Base-by-base conservation (phyloP, 2,888 invertebrate species). In the Myopa tessellatipennis region DNA sequence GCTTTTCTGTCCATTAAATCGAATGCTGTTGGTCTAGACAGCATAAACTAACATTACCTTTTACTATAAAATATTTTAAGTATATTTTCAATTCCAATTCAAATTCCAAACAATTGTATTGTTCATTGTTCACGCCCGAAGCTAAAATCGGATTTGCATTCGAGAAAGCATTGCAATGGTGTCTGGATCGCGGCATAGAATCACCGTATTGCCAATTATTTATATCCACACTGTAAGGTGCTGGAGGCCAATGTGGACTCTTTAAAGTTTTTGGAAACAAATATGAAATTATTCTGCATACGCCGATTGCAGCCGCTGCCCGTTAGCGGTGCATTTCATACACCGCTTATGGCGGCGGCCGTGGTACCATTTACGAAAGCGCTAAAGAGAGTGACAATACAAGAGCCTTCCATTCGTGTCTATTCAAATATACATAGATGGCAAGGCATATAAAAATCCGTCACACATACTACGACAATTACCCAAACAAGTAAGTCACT, bases 291-390 rank as follows among this genome's bases (percentile, higher is more conserved):
- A 74, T 93, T 93, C 81, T 92, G 92, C 73, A 89, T 97, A 45
- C 90, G 90, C 34, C 91, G 91, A 80, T 88, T 93, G 5, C 93
- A 92, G 84, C 89, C 92, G 58, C 90, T 98, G 77, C 93, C 94
- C 34, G 97, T 96, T 1, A 93, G 93, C 81, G 98, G 97, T 68
- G 98, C 97, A 3, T 97, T 96, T 88, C 97, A 97, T 87, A 94
- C 95, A 1, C 90, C 91, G 1, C 89, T 97, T 4, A 96, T 97
- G 96, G 85, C 90, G 50, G 91, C 94, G 3, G 96, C 96, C 0
- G 90, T 92, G 60, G 90, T 90, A 78, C 92, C 93, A 4, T 92
- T 97, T 83, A 86, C 84, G 72, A 91, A 91, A 84, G 93, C 93
- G 8, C 88, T 97, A 14, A 88, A 89, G 10, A 90, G 91, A 68